A percentile compares a stretch with the other conserved stretches of the same genome.
phyloP scores from a whole-genome alignment of 2,888 invertebrate species.

The Lamproptera curius region DNA sequence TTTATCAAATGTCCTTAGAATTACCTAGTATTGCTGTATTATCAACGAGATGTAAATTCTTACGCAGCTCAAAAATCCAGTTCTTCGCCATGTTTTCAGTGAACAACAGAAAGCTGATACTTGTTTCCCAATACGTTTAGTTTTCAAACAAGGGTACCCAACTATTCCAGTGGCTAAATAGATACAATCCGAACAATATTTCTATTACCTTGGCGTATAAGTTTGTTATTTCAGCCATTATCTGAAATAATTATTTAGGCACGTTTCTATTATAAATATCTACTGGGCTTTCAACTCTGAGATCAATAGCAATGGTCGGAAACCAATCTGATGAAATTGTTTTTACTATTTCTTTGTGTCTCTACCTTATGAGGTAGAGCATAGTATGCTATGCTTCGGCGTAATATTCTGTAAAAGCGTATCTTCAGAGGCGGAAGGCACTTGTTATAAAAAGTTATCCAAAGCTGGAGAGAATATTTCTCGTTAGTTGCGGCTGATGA shows the following conservation, averaged over 20 bases:
- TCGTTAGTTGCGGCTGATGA: constrained; percentile 24
- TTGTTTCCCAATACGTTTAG: constrained; percentile 29
- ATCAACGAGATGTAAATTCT: constrained; percentile 24
- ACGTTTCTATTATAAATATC: constrained; percentile 30
- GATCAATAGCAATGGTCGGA: constrained; percentile 29
- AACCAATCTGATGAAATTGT: constrained; percentile 20
- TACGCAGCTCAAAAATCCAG: constrained; percentile 17
- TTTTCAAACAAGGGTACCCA: constrained; percentile 29
- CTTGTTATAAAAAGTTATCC: neutral
- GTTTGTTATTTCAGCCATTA: constrained; percentile 32
- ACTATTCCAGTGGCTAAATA: constrained; percentile 29
- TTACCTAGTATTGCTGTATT: constrained; percentile 17
- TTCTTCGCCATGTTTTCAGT: constrained; percentile 5
- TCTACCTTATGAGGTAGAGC: constrained; percentile 31
- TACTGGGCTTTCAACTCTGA: constrained; percentile 27
- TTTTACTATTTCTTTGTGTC: neutral
- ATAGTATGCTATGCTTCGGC: constrained; percentile 28
- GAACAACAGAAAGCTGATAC: constrained; percentile 4
- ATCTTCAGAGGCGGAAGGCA: constrained; percentile 21
- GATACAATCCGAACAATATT: constrained; percentile 29
- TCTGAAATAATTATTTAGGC: constrained; percentile 27
- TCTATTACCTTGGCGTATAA: constrained; percentile 29
- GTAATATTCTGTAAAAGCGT: constrained; percentile 24
- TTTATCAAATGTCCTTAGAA: constrained; percentile 23
- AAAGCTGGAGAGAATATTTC: constrained; percentile 17